These are phyloP conservation scores for Apantesis nais DNA, from an alignment of 2,888 invertebrate genomes.

Conservation along the genomic window DNA sequence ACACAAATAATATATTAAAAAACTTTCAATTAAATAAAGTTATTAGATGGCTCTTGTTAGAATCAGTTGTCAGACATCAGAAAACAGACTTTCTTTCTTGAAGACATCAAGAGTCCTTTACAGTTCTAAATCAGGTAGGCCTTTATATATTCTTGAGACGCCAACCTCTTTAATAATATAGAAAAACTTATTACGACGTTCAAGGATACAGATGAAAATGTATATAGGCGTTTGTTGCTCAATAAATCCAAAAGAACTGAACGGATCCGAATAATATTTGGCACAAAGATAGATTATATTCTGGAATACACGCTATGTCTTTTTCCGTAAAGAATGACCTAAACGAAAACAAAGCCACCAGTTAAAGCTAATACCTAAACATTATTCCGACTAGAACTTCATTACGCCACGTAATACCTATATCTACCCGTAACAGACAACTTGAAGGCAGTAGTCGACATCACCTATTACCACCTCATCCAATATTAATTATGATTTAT, in stretches of 20 bases:
- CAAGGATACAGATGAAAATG: not conserved
- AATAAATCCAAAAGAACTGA: too few species aligned
- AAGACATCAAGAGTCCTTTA: not conserved
- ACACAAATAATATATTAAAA: too few species aligned
- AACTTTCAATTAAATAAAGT: too few species aligned
- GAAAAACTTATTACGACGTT: not conserved
- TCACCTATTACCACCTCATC: constrained; percentile 32
- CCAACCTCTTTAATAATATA: not conserved
- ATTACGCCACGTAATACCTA: not conserved
- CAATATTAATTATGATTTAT: constrained; percentile 48
- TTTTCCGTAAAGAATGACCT: not conserved
- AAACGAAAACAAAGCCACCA: not conserved
- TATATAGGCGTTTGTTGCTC: not conserved
- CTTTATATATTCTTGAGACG: not conserved
- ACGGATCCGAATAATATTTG: too few species aligned
- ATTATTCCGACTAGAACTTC: not conserved
- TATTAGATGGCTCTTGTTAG: not conserved
- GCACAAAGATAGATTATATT: not conserved
- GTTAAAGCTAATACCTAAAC: not conserved
- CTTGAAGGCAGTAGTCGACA: not conserved
- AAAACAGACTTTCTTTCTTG: not conserved
- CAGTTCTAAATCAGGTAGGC: not conserved
- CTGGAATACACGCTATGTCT: not conserved
- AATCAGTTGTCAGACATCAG: too few species aligned
- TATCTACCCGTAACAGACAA: not conserved